Conservation (phyloP, 2,797 vertebrate species). For the Lophius americanus region DNA sequence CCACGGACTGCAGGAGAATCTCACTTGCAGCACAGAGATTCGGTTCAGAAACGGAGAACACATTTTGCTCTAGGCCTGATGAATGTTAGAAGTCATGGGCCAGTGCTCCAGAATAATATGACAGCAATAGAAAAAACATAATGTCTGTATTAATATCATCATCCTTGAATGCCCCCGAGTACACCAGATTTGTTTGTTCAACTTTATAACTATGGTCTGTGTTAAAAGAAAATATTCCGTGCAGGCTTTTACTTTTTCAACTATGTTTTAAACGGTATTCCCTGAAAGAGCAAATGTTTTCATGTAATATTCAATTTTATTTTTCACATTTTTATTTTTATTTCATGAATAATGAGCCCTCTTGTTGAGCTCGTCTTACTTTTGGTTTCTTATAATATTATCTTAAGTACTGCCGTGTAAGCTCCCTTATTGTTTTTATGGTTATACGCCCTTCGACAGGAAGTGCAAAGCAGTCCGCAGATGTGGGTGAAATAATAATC, state of each 20-base stretch:
- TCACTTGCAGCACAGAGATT: conserved; percentile 10
- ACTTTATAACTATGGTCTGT: conserved; percentile 3
- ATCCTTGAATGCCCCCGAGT: conserved; percentile 21
- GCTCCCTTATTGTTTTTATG: not conserved
- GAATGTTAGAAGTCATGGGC: conserved; percentile 37
- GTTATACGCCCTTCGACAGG: not conserved
- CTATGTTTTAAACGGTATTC: not conserved
- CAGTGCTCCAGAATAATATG: conserved; percentile 58
- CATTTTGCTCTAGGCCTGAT: conserved; percentile 50
- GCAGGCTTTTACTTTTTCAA: conserved; percentile 2
- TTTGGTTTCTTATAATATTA: not conserved
- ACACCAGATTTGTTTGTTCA: conserved; percentile 10
- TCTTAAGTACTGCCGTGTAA: not conserved
- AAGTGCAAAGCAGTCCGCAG: not conserved
- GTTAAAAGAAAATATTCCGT: conserved; percentile 7
- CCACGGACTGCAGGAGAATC: conserved; percentile 20
- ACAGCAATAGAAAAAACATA: conserved; percentile 16
- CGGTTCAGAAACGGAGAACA: conserved; percentile 23
- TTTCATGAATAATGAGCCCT: not conserved
- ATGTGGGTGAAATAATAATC: not conserved
- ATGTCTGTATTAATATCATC: conserved; percentile 25
- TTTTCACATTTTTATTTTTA: conserved; percentile 7
- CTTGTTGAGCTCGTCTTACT: not conserved
- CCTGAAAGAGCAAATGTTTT: too few relatives aligned
- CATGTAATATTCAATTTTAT: too few relatives aligned